Percentiles rank a stretch among this genome's conserved stretches.
Evolutionary conservation across 2,113 vertebrate species (phyloP).

Genomic region (Elanoides forficatus): DNA sequence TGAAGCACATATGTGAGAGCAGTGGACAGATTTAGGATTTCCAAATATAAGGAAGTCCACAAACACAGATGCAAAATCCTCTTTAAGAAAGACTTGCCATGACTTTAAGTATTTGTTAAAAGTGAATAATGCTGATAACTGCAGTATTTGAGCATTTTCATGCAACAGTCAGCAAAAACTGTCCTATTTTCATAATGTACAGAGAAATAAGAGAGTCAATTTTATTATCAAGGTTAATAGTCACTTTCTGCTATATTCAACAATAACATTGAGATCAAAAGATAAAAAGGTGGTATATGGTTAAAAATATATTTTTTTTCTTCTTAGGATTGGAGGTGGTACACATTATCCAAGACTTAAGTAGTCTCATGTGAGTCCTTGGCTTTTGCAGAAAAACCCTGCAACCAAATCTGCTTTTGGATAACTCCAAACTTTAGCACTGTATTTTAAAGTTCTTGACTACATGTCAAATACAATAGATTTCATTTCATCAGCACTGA

Average conservation of each 20-base stretch:
- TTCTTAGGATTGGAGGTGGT: background rate
- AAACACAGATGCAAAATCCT: background rate
- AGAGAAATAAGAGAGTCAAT: background rate
- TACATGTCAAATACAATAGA: background rate
- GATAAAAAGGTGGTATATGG: background rate
- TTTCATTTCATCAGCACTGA: background rate
- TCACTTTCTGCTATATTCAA: background rate
- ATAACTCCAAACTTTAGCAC: background rate
- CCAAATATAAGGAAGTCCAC: background rate
- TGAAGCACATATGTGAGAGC: fast-evolving
- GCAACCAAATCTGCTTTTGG: background rate
- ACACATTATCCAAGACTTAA: background rate
- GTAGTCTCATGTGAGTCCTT: background rate
- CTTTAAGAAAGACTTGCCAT: background rate
- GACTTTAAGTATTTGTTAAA: background rate
- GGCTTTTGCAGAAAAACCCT: background rate
- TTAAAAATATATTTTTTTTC: background rate
- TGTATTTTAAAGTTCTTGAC: background rate
- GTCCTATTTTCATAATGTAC: background rate
- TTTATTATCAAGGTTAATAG: background rate
- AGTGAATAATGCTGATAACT: background rate
- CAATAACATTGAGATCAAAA: background rate
- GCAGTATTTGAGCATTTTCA: background rate
- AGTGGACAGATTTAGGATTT: background rate
- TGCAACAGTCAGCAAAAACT: background rate